Percentiles rank a stretch among this genome's conserved stretches.
These are phyloP conservation scores for Hetaerina titia DNA, from an alignment of 2,888 invertebrate species.

Conservation along the genomic window DNA sequence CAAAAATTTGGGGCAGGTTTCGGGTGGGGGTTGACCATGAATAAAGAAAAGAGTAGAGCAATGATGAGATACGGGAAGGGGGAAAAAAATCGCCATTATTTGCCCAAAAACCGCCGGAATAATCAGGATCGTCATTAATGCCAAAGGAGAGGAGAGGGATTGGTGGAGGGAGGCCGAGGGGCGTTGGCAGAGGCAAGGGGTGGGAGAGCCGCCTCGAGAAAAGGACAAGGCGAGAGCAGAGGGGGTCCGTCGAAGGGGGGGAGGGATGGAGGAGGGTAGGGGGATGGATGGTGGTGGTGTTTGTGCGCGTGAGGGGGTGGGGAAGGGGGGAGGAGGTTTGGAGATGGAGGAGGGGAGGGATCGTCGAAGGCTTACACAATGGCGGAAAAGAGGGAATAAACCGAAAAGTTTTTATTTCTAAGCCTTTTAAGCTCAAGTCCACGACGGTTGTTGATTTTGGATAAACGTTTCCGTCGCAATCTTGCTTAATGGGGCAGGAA, in stretches of 20 bases:
- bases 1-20: background rate
- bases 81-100: conserved; percentile 48
- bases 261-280: background rate
- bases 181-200: background rate
- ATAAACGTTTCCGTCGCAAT: conserved; percentile 39
- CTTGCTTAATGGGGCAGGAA: background rate
- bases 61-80: background rate
- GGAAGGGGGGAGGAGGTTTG: background rate
- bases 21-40: background rate
- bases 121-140: conserved; percentile 49
- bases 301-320: background rate
- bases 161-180: background rate
- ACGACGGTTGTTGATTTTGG: conserved; percentile 34
- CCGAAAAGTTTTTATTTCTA: conserved; percentile 22
- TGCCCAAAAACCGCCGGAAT: conserved; percentile 59
- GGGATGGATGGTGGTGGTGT: background rate
- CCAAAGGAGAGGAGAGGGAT: background rate
- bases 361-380: background rate
- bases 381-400: conserved; percentile 15
- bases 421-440: conserved; percentile 35
- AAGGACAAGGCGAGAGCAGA: background rate
- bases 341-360: background rate
- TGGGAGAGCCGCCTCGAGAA: background rate
- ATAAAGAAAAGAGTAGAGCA: conserved; percentile 2
- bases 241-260: background rate